Conservation (phyloP, 1,140 invertebrate species). For the Lethocerus indicus region DNA sequence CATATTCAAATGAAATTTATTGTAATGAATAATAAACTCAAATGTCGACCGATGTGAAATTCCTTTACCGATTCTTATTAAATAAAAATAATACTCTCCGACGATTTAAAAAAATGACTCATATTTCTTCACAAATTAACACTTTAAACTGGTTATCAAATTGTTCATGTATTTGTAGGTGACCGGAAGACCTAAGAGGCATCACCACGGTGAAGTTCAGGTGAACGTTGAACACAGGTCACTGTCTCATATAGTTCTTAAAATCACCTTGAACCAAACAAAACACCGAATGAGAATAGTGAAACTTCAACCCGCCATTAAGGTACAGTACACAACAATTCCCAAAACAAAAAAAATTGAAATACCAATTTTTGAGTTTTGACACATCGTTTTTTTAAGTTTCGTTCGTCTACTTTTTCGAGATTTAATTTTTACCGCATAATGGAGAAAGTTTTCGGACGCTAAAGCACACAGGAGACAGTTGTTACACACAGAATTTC, state of each 20-base stretch:
- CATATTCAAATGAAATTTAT: neutral
- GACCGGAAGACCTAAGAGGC: constrained; percentile 26
- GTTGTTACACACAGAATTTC: neutral
- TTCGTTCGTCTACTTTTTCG: neutral
- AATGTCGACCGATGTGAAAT: neutral
- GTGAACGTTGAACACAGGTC: neutral
- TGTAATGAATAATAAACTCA: neutral
- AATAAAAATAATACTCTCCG: neutral
- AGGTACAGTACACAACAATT: constrained; percentile 25
- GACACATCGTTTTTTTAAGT: neutral
- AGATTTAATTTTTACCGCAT: neutral
- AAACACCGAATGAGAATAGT: constrained; percentile 41
- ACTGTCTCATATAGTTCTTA: constrained; percentile 25
- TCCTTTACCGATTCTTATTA: neutral
- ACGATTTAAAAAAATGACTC: neutral
- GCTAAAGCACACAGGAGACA: too few relatives aligned
- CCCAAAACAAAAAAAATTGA: neutral
- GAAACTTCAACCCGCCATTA: constrained; percentile 42
- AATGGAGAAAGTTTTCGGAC: neutral
- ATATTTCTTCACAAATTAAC: neutral
- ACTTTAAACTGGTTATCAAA: neutral
- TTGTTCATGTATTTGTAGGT: neutral
- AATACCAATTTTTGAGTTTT: neutral
- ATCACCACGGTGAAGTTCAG: constrained; percentile 10
- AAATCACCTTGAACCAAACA: constrained; percentile 37